Percentiles rank a stretch among this genome's conserved stretches.
Conservation (phyloP, 2,888 invertebrate species). For the Trachelus iudaicus region DNA sequence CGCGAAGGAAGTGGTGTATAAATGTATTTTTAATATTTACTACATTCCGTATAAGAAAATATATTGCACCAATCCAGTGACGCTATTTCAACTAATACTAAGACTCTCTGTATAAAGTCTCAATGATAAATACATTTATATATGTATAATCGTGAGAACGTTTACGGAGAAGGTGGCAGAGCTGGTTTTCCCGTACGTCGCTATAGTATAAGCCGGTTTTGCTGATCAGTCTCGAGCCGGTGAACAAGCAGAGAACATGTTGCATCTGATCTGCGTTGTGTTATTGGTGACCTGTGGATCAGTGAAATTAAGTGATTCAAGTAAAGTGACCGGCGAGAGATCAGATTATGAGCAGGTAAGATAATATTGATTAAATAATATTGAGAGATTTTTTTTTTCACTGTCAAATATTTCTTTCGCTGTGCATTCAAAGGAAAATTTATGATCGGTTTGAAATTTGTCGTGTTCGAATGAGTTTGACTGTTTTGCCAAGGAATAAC, state of each 20-base stretch:
- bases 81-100: neutral
- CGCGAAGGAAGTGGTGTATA: neutral
- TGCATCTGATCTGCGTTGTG: neutral
- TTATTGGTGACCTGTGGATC: neutral
- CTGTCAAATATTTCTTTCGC: neutral
- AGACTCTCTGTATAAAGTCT: neutral
- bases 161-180: neutral
- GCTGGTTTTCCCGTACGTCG: neutral
- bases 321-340: neutral
- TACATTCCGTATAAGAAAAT: neutral
- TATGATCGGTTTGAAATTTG: neutral
- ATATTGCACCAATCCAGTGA: neutral
- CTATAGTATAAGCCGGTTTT: neutral
- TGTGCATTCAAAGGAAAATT: neutral
- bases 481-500: neutral
- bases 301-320: neutral
- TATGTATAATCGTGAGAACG: neutral
- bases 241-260: constrained; percentile 33
- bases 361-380: neutral
- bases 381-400: neutral
- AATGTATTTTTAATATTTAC: neutral
- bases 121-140: neutral
- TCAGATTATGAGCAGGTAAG: neutral
- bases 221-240: constrained; percentile 29
- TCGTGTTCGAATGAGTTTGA: neutral